These are phyloP conservation scores for Antennarius striatus DNA, from an alignment of 2,113 vertebrate genomes.

Conservation along the genomic window DNA sequence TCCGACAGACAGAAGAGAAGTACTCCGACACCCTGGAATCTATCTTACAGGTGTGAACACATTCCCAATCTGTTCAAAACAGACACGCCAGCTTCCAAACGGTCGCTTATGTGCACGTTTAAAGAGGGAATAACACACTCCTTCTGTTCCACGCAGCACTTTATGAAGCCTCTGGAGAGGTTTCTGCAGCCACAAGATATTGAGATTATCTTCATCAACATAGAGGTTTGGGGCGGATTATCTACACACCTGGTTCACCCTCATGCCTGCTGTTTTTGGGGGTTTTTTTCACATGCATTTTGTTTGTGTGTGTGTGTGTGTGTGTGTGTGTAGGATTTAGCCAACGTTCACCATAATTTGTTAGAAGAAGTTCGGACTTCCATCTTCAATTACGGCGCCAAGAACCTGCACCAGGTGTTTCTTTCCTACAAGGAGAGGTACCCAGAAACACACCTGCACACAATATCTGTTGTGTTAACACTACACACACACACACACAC, in stretches of 20 bases:
- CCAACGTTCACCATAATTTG: conserved; percentile 78
- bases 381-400: conserved; percentile 60
- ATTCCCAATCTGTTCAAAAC: background rate
- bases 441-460: background rate
- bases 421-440: conserved; percentile 89
- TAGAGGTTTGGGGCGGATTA: conserved; percentile 73
- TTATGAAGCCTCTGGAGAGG: conserved; percentile 86
- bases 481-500: background rate
- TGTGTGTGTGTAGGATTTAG: conserved; percentile 80
- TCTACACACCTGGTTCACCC: background rate
- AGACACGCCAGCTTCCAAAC: background rate
- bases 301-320: background rate
- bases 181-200: conserved; percentile 84
- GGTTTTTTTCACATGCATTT: background rate
- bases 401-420: conserved; percentile 86
- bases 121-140: background rate
- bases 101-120: background rate
- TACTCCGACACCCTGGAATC: conserved; percentile 87
- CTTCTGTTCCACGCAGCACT: conserved; percentile 78
- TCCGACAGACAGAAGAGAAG: conserved; percentile 90
- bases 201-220: conserved; percentile 91
- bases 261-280: conserved; percentile 1
- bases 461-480: background rate
- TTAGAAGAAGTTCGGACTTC: conserved; percentile 81
- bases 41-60: conserved; percentile 83